Base-by-base conservation (phyloP, 2,888 invertebrate species). In the Agrochola macilenta region DNA sequence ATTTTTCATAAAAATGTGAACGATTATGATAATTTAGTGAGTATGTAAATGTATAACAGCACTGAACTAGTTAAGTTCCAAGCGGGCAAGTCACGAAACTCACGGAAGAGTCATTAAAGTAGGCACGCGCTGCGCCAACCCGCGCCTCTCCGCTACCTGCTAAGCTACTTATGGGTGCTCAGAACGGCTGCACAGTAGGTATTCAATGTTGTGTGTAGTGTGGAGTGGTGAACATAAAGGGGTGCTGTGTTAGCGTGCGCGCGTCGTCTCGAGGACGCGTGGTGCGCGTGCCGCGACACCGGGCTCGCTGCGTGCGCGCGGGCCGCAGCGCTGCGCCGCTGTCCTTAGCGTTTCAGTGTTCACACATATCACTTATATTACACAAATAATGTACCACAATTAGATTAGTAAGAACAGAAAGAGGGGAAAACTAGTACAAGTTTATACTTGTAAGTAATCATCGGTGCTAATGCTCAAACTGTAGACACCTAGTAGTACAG, bases 41-140 rank as follows among this genome's bases (percentile, higher is more conserved):
- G 80, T 86, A 81, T 81, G 73, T 85, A 80, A 77, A 84, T 79
- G 78, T 86, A 77, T 83, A 82, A 83, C 82, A 77, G 64, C 74
- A 72, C 76, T 77, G 75, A 79, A 76, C 76, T 75, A 82, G 79
- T 82, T 87, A 70, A 61, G 66, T 73, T 75, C 63, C 39, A 77
- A 78, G 57, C 66, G 74, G 61, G 63, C 60, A 35, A 78, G 87
- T 83, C 86, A 85, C 82, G 83, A 74, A 74, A 75, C 83, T 78
- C 86, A 79, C 82, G 83, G 69, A 79, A 83, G 74, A 78, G 71
- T 70, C 63, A 84, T 84, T 86, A 82, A 75, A 39, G 46, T 46
- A 9, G 70, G 77, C 69, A 66, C 73, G 65, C 76, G 57, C 54
- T 58, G 58, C 78, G 52, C 39, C 46, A 30, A 49, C 52, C 23